Conservation (phyloP, 64 coral and sea anemone genomes). For the Montipora foliosa region DNA sequence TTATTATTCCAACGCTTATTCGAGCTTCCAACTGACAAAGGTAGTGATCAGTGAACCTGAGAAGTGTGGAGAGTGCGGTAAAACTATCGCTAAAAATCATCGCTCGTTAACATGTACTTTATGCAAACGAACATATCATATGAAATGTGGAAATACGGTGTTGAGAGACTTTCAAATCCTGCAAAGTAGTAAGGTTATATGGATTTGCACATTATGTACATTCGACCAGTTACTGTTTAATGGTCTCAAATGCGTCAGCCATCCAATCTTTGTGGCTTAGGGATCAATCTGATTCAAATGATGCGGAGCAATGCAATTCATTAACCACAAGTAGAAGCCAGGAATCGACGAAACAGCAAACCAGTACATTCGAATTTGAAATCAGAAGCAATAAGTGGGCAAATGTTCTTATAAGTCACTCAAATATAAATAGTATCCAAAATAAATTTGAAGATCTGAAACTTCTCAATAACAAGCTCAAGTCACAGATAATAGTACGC, state of each 20-base stretch:
- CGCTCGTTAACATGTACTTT: neutral
- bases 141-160: neutral
- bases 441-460: neutral
- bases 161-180: neutral
- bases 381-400: neutral
- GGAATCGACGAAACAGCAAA: neutral
- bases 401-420: constrained; percentile 6
- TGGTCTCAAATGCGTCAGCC: neutral
- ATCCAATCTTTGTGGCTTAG: constrained; percentile 5
- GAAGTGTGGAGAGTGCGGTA: neutral
- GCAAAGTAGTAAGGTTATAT: neutral
- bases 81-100: neutral
- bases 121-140: neutral
- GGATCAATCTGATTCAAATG: neutral
- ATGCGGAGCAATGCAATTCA: constrained; percentile 3
- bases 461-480: neutral
- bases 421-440: neutral
- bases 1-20: neutral
- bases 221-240: neutral
- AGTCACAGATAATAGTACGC: neutral
- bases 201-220: neutral
- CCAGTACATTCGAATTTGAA: neutral
- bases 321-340: neutral
- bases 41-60: neutral
- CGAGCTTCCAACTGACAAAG: neutral